These are phyloP conservation scores for Horisme vitalbata DNA, from an alignment of 2,888 invertebrate species.

Conservation along the genomic window DNA sequence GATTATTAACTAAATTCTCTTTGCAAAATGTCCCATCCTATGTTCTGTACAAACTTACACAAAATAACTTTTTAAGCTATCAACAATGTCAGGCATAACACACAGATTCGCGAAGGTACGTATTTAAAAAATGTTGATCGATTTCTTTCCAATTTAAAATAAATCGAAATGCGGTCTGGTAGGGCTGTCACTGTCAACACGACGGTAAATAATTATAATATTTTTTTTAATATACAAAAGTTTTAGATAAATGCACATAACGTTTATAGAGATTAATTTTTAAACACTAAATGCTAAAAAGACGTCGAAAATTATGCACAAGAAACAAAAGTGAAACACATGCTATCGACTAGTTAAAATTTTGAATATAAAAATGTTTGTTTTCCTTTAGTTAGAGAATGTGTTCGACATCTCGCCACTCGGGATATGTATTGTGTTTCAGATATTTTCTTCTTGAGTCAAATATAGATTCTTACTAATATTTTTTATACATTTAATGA, in stretches of 20 bases:
- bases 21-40: slow-evolving; percentile 83
- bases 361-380: slow-evolving; percentile 79
- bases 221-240: slow-evolving; percentile 55
- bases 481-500: slow-evolving; percentile 21
- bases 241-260: slow-evolving; percentile 74
- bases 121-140: slow-evolving; percentile 69
- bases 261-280: slow-evolving; percentile 61
- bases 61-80: slow-evolving; percentile 78
- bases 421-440: slow-evolving; percentile 73
- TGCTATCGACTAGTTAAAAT: slow-evolving; percentile 79
- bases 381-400: slow-evolving; percentile 56
- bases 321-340: slow-evolving; percentile 64
- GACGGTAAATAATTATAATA: slow-evolving; percentile 53
- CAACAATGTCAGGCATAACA: slow-evolving; percentile 77
- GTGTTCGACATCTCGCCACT: slow-evolving; percentile 71
- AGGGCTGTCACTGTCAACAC: slow-evolving; percentile 64
- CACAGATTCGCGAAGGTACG: slow-evolving; percentile 72
- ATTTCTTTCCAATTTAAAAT: slow-evolving; percentile 29
- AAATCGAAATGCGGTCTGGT: slow-evolving; percentile 77
- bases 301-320: slow-evolving; percentile 73
- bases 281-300: slow-evolving; percentile 71
- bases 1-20: slow-evolving; percentile 80
- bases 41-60: slow-evolving; percentile 80
- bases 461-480: slow-evolving; percentile 28
- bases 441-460: slow-evolving; percentile 40